phyloP scores from a whole-genome alignment of 2,113 vertebrate species.

The Noturus placidus region DNA sequence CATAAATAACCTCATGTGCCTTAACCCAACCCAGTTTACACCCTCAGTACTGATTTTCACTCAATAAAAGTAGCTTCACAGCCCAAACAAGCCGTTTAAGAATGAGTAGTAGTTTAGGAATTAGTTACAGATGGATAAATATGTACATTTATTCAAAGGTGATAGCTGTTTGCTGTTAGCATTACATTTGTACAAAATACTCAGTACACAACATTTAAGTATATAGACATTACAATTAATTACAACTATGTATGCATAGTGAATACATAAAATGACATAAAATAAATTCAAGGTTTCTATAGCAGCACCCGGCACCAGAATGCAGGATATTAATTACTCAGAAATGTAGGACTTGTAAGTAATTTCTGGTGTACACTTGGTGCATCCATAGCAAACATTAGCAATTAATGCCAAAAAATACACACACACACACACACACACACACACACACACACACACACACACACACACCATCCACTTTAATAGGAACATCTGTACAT shows the following conservation, averaged over 20 bases:
- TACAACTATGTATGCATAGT: not conserved
- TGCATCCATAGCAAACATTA: no score
- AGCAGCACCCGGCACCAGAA: no score
- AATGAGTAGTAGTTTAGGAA: not conserved
- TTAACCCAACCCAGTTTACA: not conserved
- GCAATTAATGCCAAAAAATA: no score
- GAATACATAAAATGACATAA: not conserved
- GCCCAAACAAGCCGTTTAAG: not conserved
- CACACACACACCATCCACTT: no score
- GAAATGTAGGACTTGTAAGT: no score
- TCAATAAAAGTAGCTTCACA: not conserved
- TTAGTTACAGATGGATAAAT: not conserved
- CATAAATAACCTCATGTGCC: not conserved
- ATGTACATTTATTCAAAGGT: not conserved
- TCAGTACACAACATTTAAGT: not conserved
- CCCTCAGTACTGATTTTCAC: not conserved
- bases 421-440: no score
- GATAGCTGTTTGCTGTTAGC: not conserved
- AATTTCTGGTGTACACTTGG: no score
- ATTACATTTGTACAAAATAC: not conserved
- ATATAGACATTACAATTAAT: not conserved
- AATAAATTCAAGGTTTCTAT: no score
- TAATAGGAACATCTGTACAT: no score
- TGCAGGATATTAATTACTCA: no score
- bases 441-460: no score